Conservation (phyloP, 1,140 invertebrate genomes). For the Drosophila baimaii region DNA sequence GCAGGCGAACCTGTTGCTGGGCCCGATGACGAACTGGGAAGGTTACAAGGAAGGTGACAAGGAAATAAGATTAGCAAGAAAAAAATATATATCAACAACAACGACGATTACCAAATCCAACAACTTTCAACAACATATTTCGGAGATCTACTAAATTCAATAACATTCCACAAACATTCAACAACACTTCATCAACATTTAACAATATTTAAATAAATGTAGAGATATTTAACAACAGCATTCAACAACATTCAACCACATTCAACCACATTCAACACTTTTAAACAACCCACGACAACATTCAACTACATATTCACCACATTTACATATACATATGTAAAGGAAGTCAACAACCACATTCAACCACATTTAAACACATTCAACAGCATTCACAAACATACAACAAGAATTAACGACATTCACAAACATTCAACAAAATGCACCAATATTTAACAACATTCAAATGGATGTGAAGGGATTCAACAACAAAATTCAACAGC, state of each 20-base stretch:
- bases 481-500: no score
- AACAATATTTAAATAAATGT: no score
- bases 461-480: no score
- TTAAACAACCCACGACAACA: no score
- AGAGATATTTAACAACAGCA: neutral
- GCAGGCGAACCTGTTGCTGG: constrained; percentile 56
- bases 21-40: constrained; percentile 43
- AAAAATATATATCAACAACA: no score
- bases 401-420: no score
- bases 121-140: no score
- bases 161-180: neutral
- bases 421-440: neutral
- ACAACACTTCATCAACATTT: neutral
- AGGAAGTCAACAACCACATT: constrained; percentile 1
- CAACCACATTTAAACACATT: neutral
- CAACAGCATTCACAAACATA: neutral
- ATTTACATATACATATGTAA: no score
- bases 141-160: no score
- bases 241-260: neutral
- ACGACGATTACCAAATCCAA: no score
- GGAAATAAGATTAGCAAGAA: no score
- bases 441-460: neutral
- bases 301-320: no score
- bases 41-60: neutral
- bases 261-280: neutral